A percentile compares a stretch with the other conserved stretches of the same genome.
Evolutionary conservation across 2,797 vertebrate genomes (phyloP).

Genomic region (Peromyscus attwateri): DNA sequence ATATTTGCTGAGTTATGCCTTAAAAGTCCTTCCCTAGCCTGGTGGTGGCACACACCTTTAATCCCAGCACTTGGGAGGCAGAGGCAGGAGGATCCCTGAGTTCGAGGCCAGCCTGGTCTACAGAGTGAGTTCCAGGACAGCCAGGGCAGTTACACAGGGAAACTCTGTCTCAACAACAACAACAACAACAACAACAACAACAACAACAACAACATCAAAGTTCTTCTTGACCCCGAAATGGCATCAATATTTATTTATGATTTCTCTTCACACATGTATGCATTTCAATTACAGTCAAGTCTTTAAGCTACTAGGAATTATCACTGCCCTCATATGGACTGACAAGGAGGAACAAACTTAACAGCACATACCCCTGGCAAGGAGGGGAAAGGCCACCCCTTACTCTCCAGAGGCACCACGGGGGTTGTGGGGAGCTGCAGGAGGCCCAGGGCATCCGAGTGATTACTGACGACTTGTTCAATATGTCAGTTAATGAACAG

Average conservation of each 20-base stretch:
- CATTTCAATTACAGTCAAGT: conserved; percentile 31
- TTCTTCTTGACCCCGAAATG: neutral
- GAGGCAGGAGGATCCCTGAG: neutral
- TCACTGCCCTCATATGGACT: neutral
- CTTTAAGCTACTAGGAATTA: neutral
- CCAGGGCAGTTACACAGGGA: neutral
- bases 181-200: too few relatives aligned
- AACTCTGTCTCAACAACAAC: neutral
- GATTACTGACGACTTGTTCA: neutral
- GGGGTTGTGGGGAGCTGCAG: too few relatives aligned
- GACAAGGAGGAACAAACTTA: neutral
- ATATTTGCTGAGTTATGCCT: conserved; percentile 1
- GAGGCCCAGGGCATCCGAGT: neutral
- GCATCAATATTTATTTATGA: conserved; percentile 24
- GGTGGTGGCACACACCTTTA: neutral
- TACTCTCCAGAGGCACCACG: neutral
- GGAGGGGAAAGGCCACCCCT: neutral
- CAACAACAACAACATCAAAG: neutral
- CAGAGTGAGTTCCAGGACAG: neutral
- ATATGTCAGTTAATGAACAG: neutral
- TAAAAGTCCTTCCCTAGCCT: neutral
- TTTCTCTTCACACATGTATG: neutral
- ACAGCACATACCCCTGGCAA: neutral
- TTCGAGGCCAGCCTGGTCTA: neutral
- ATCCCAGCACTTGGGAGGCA: neutral